Evolutionary conservation across 2,888 invertebrate genomes (phyloP), one percentile per base, ranked within the genome.

Genomic region (Leucophenga maculata): DNA sequence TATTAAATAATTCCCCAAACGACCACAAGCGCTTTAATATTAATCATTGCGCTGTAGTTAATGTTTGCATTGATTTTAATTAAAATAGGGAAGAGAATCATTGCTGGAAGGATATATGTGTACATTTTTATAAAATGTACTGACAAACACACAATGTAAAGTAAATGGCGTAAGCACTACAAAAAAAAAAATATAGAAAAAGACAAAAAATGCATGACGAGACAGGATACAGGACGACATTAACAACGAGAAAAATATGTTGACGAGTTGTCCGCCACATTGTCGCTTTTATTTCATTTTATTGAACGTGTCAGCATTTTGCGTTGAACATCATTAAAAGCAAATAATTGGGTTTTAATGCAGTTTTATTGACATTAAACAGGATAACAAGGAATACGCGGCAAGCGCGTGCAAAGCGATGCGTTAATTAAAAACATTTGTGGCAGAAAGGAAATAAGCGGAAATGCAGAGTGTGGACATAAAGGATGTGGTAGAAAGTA

Each of bases 261-360:
- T 50, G 50, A 50, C 50, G 31, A 26, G 57, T 26, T 22, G 57
- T 6, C 13, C 46, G 18, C 22, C 62, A 46, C 62, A 62, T 62
- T 62, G 62, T 46, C 48, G 62, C 62, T 62, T 46, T 26, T 18
- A 18, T 39, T 39, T 20, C 14, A 14, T 20, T 57, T n/a, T 26
- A 57, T 57, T 57, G 57, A 57, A 48, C 46, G 22, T 64, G 62
- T 26, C 60, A 62, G 60, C 60, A 62, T 62, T 39, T 13, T 62
- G 60, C 31, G n/a, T 31, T 8, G 65, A 31, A 70, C 69, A 69
- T 52, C 70, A 69, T 59, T 69, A 55, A 71, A 71, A 62, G 68
- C 72, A 74, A 75, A 78, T 79, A 78, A 79, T 79, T 78, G 80
- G 76, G 76, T 73, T 80, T 80, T 81, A 81, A 80, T 81, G 77